Evolutionary conservation across 2,113 vertebrate species (phyloP), one percentile per base, ranked within the genome.

Genomic region (Salvelinus sp.): DNA sequence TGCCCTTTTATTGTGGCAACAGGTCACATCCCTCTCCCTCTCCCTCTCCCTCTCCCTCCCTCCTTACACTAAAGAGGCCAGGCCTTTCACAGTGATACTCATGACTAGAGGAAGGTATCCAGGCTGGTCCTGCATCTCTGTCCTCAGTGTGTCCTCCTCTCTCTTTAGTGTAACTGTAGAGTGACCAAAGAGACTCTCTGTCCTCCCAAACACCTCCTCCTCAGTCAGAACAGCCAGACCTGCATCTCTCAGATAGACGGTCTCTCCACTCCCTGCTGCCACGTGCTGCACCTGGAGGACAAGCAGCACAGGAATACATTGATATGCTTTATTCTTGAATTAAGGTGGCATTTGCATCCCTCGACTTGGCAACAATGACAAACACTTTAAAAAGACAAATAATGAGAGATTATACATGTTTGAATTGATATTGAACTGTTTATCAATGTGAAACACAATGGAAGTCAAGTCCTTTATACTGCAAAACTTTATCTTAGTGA

Each of bases 51-150:
- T 23, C 23, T n/a, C 1, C 23, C 23, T 23, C 23, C 23, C 25
- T 57, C 54, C 50, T 20, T 62, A 62, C 0, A 20, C 79, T 78
- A 98, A 85, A 44, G 91, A 92, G 74, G 79, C 74, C 23, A 97
- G 90, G 30, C 95, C 94, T 18, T 75, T 86, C 71, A 98, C 66
- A 2, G n/a, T n/a, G 28, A 97, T 91, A 3, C 91, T 96, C 25
- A 98, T 91, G 78, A 96, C 72, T 0, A 96, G 85, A 0, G 94
- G 94, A 60, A 63, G 78, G 75, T 92, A 75, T 14, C 81, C 76
- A 0, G 92, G 77, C 2, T 86, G 85, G 38, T 83, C 71, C 50
- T 12, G 74, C 62, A 93, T 90, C 82, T 89, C 48, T 4, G 86
- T 33, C 33, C 33, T 33, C 33, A 33, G 33, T 33, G 33, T 83